phyloP scores from a whole-genome alignment of 2,113 vertebrate species.

The Phalacrocorax pelagicus region DNA sequence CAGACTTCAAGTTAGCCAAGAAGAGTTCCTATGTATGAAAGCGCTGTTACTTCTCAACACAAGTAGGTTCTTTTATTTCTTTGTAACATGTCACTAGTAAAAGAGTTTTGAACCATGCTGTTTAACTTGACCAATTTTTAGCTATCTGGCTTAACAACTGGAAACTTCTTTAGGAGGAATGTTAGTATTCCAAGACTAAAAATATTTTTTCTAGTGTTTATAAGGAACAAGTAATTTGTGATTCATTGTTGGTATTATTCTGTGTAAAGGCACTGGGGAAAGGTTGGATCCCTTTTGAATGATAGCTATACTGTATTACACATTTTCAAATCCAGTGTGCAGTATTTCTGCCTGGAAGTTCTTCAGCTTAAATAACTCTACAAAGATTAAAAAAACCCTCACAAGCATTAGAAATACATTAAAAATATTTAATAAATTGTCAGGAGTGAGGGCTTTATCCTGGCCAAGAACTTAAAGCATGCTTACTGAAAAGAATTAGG shows the following conservation, averaged over 20 bases:
- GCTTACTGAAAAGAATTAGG: not conserved
- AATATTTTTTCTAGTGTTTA: not conserved
- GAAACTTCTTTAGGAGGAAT: not conserved
- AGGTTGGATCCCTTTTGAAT: not conserved
- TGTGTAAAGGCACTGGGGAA: not conserved
- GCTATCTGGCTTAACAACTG: not conserved
- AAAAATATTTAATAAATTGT: not conserved
- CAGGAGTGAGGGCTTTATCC: not conserved
- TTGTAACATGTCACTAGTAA: not conserved
- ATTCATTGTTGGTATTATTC: not conserved
- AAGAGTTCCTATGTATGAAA: slow-evolving; percentile 99
- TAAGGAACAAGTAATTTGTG: not conserved
- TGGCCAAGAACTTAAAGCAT: not conserved
- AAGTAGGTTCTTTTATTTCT: slow-evolving; percentile 77
- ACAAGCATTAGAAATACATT: not conserved
- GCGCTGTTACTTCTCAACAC: slow-evolving; percentile 93
- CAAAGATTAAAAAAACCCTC: not conserved
- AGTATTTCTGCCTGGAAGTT: not conserved
- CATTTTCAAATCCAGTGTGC: not conserved
- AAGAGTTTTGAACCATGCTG: not conserved
- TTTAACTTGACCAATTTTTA: not conserved
- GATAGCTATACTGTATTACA: not conserved
- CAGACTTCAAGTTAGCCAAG: slow-evolving; percentile 89
- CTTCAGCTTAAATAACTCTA: not conserved
- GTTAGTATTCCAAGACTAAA: not conserved